These are phyloP conservation scores for Lepeophtheirus salmonis DNA, from an alignment of 1,140 invertebrate species.

Conservation along the genomic window DNA sequence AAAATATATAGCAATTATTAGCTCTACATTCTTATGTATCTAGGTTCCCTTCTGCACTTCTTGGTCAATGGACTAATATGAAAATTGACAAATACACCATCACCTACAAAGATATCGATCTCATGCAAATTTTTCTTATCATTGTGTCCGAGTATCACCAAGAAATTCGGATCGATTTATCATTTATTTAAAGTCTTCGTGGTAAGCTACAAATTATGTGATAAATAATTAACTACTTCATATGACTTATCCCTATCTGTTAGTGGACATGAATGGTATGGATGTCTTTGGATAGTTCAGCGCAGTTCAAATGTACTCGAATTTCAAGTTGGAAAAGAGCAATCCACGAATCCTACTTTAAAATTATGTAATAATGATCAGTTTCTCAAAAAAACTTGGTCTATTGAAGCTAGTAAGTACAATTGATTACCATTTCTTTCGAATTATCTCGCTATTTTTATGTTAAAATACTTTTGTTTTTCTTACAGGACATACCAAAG, in stretches of 20 bases:
- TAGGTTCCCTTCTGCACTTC: neutral
- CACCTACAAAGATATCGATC: neutral
- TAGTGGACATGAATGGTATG: slow-evolving; percentile 39
- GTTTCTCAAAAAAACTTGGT: slow-evolving; percentile 15
- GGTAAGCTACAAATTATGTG: too few relatives aligned
- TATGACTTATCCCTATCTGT: neutral
- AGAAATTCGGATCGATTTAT: neutral
- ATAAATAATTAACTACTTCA: neutral
- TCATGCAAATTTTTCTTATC: neutral
- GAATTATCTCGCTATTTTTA: neutral
- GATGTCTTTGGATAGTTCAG: slow-evolving; percentile 41
- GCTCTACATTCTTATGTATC: too few relatives aligned
- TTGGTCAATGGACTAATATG: neutral
- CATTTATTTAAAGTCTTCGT: neutral
- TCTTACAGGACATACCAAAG: neutral
- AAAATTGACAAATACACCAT: neutral
- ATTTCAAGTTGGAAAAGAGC: slow-evolving; percentile 36
- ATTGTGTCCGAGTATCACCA: neutral
- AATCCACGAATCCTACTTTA: neutral
- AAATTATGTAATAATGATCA: slow-evolving; percentile 16
- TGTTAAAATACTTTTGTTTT: neutral
- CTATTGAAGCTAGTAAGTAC: slow-evolving; percentile 11
- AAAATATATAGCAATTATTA: neutral
- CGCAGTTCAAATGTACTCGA: slow-evolving; percentile 44
- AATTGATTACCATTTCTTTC: neutral